Evolutionary conservation across 1,140 invertebrate species (phyloP), one percentile per base, ranked within the genome.

Genomic region (Myzus persicae): DNA sequence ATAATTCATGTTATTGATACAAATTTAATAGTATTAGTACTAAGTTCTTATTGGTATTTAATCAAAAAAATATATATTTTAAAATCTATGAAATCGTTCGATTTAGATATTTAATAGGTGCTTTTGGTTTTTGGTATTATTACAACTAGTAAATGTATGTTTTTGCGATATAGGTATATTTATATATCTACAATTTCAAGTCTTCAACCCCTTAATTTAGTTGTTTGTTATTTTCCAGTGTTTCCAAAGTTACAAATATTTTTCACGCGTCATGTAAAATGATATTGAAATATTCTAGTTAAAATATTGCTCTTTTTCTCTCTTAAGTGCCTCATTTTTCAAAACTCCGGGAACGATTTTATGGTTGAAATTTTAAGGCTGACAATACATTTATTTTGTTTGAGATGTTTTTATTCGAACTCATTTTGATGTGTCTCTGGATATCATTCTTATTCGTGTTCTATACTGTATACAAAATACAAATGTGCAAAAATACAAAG

Each of bases 331-430:
- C 36, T 40, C 36, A 89, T 54, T 89, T 54, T 54, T 89, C 48
- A 40, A 26, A 26, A 89, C 36, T 5, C 22, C 1, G 3, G 18
- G 22, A 89, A 89, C 88, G 9, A 89, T 54, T 89, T 54, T 36
- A 89, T 40, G 1, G n/a, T 38, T 1, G 46, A 89, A 51, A 54
- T 89, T 54, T 54, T 89, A 26, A 51, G 22, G 22, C 48, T 54
- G 48, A 54, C 88, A 89, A 51, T 48, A 38, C 22, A 89, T 89
- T 89, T 54, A 36, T 89, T 40, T 54, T 54, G 46, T 89, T 40
- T 54, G 22, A 40, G 5, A 89, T 38, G 46, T 51, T 89, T 51
- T 48, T 51, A 51, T 89, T 51, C n/a, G 11, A 89, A 51, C 22
- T 89, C 20, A 38, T 48, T 51, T 51, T 46, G 36, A 36, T 51